phyloP scores from a whole-genome alignment of 2,888 invertebrate genomes.

The Perizoma flavofasciatum region DNA sequence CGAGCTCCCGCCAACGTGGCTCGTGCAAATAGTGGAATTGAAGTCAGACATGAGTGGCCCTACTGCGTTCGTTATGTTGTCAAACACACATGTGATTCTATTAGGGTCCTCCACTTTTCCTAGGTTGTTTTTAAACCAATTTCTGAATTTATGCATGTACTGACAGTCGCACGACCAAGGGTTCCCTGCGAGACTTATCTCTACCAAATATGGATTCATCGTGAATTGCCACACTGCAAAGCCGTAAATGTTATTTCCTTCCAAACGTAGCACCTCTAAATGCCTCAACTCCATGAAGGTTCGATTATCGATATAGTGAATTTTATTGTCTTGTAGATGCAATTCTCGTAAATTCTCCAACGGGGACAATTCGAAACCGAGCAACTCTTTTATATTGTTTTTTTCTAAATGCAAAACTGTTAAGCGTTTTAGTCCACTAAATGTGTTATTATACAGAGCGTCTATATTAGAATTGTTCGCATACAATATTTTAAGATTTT shows the following conservation, averaged over 20 bases:
- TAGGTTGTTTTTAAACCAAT: conserved; percentile 90
- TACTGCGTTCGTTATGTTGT: conserved; percentile 87
- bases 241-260: conserved; percentile 91
- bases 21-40: conserved; percentile 90
- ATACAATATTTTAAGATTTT: conserved; percentile 93
- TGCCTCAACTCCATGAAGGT: conserved; percentile 92
- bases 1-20: conserved; percentile 88
- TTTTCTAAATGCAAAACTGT: conserved; percentile 93
- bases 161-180: conserved; percentile 96
- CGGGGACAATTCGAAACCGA: conserved; percentile 92
- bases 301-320: conserved; percentile 92
- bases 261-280: conserved; percentile 92
- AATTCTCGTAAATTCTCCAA: conserved; percentile 93
- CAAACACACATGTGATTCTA: conserved; percentile 89
- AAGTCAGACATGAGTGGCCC: conserved; percentile 90
- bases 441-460: conserved; percentile 94
- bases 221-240: conserved; percentile 95
- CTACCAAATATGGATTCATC: conserved; percentile 93
- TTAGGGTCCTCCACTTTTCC: conserved; percentile 92
- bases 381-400: conserved; percentile 90
- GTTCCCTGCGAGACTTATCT: conserved; percentile 92
- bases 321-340: conserved; percentile 93
- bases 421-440: conserved; percentile 92
- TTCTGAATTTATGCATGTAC: conserved; percentile 90
- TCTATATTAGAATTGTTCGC: conserved; percentile 95